These are phyloP conservation scores for Pachyseris speciosa DNA, from an alignment of 64 coral and sea anemone species.

Conservation along the genomic window DNA sequence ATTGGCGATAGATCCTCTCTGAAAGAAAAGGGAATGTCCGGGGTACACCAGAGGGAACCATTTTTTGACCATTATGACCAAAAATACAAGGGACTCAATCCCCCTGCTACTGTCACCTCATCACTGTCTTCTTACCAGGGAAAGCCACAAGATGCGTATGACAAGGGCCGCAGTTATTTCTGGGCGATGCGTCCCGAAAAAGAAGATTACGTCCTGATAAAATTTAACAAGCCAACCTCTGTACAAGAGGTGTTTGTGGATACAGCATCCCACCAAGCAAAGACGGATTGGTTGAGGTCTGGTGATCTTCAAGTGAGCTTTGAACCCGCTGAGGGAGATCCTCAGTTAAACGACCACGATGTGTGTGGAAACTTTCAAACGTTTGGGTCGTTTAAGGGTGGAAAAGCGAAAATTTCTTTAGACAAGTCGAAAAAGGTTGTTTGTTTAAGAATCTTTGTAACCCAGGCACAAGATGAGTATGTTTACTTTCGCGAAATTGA, in stretches of 20 bases:
- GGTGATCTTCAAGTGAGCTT: slow-evolving; percentile 1
- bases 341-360: too few relatives aligned
- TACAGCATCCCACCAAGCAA: not conserved
- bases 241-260: slow-evolving; percentile 21
- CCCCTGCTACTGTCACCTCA: not conserved
- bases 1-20: slow-evolving; percentile 48
- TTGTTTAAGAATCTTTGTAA: too few relatives aligned
- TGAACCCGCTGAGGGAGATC: too few relatives aligned
- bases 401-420: too few relatives aligned
- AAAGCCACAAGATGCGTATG: not conserved
- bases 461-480: too few relatives aligned
- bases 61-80: not conserved
- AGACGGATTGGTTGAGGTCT: not conserved
- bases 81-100: not conserved
- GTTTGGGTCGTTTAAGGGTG: too few relatives aligned
- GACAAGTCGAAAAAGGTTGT: too few relatives aligned
- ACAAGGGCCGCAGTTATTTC: not conserved
- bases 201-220: slow-evolving; percentile 5
- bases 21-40: too few relatives aligned
- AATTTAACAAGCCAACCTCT: not conserved
- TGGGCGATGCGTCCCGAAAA: not conserved
- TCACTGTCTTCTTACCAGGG: not conserved
- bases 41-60: too few relatives aligned
- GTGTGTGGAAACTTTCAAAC: too few relatives aligned
- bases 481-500: too few relatives aligned